Percentiles rank a stretch among this genome's conserved stretches.
These are phyloP conservation scores for Pygmarrhopalites habei DNA, from an alignment of 1,140 invertebrate species.

Conservation along the genomic window DNA sequence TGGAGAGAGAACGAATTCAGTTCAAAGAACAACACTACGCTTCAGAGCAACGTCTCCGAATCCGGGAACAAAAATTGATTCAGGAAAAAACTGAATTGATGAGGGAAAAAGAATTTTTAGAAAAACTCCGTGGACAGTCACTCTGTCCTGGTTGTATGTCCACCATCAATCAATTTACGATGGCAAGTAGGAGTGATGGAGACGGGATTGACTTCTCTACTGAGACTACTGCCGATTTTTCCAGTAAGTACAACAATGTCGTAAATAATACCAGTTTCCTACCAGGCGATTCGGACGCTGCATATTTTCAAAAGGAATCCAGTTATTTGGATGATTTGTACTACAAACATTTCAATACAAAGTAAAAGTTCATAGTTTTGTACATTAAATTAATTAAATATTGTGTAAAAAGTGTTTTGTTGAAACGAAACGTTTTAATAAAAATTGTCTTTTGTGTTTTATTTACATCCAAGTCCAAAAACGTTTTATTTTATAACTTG, in stretches of 20 bases:
- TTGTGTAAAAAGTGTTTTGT: no score
- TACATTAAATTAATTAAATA: no score
- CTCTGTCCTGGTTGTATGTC: conserved; percentile 34
- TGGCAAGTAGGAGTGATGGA: background rate
- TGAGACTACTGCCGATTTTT: background rate
- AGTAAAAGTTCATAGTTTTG: background rate
- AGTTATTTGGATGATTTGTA: conserved; percentile 18
- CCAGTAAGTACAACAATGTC: conserved; percentile 12
- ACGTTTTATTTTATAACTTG: no score
- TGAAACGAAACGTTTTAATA: no score
- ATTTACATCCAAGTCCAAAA: no score
- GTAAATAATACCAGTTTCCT: background rate
- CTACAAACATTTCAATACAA: conserved; percentile 10
- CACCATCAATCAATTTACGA: conserved; percentile 2
- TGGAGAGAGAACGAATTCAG: conserved; percentile 18
- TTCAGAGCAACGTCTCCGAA: conserved; percentile 15
- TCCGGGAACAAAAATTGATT: conserved; percentile 19
- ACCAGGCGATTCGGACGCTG: no score
- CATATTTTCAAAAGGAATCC: conserved; percentile 17
- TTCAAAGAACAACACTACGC: conserved; percentile 7
- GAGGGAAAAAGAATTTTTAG: conserved; percentile 30
- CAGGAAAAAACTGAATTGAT: conserved; percentile 31
- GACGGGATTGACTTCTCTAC: conserved; percentile 20
- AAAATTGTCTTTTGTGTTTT: no score
- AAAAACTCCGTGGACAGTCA: conserved; percentile 30